Conservation (phyloP, 2,797 vertebrate species). For the Strix occidentalis region DNA sequence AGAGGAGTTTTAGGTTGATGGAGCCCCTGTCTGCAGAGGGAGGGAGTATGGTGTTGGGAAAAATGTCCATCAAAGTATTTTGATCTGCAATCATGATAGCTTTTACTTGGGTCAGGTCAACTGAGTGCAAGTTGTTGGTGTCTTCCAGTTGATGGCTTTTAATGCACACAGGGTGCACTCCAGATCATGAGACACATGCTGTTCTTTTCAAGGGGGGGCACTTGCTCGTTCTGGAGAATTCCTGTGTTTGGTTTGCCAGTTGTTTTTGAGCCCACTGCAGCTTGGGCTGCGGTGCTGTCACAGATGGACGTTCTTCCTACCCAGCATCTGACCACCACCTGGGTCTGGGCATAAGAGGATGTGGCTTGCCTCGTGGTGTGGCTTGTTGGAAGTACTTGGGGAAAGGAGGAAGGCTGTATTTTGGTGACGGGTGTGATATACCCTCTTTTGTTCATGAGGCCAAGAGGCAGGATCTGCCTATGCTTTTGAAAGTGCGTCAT, state of each 20-base stretch:
- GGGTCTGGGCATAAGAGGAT: not conserved
- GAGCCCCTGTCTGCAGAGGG: too few species aligned
- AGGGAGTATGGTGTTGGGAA: too few species aligned
- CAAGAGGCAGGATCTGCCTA: not conserved
- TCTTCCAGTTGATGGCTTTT: too few species aligned
- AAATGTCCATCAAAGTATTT: too few species aligned
- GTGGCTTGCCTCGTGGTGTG: not conserved
- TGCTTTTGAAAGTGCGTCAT: not conserved
- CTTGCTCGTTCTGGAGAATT: not conserved
- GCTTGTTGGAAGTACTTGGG: not conserved
- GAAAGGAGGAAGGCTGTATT: not conserved
- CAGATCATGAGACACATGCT: not conserved
- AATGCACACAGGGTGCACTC: not conserved
- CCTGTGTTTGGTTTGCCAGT: not conserved
- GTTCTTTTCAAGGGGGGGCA: not conserved
- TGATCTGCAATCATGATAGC: too few species aligned
- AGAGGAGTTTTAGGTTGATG: too few species aligned
- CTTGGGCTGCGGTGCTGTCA: rapidly evolving
- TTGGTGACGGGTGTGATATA: not conserved
- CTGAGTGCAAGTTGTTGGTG: too few species aligned
- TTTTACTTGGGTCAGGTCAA: too few species aligned
- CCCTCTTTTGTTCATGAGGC: not conserved
- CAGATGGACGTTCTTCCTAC: not conserved
- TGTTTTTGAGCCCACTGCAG: rapidly evolving
- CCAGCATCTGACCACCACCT: not conserved